phyloP scores from a whole-genome alignment of 2,797 vertebrate genomes.

The Clarias pachynema region DNA sequence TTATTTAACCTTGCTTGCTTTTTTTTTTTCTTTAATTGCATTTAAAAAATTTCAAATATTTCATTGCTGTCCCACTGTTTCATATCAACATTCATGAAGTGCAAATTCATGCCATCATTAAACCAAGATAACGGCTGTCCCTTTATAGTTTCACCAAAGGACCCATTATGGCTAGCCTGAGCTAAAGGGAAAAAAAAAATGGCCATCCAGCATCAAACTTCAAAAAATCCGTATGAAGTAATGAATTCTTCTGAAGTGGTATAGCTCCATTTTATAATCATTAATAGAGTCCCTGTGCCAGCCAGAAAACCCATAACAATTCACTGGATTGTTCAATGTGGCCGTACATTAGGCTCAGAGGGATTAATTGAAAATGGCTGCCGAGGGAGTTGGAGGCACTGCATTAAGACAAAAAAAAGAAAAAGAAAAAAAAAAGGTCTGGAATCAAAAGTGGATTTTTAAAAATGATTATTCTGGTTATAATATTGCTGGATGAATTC shows the following conservation, averaged over 20 bases:
- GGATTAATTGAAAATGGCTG: constrained; percentile 79
- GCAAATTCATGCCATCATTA: constrained; percentile 5
- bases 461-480: constrained; percentile 62
- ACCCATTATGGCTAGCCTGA: neutral
- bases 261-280: constrained; percentile 75
- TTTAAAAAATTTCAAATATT: neutral
- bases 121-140: neutral
- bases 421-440: constrained; percentile 66
- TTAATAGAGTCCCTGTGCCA: constrained; percentile 71
- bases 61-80: neutral
- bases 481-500: constrained; percentile 73
- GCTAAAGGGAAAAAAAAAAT: neutral
- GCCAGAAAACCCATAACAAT: constrained; percentile 76
- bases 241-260: constrained; percentile 65
- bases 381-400: constrained; percentile 63
- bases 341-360: constrained; percentile 77
- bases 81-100: neutral
- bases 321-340: constrained; percentile 82
- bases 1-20: neutral
- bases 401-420: constrained; percentile 69
- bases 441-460: constrained; percentile 70
- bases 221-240: constrained; percentile 37
- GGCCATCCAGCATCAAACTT: neutral
- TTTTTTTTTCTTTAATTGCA: neutral
- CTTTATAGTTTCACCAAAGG: neutral